These are phyloP conservation scores for Acyrthosiphon pisum DNA, from an alignment of 1,140 invertebrate genomes.

Conservation along the genomic window DNA sequence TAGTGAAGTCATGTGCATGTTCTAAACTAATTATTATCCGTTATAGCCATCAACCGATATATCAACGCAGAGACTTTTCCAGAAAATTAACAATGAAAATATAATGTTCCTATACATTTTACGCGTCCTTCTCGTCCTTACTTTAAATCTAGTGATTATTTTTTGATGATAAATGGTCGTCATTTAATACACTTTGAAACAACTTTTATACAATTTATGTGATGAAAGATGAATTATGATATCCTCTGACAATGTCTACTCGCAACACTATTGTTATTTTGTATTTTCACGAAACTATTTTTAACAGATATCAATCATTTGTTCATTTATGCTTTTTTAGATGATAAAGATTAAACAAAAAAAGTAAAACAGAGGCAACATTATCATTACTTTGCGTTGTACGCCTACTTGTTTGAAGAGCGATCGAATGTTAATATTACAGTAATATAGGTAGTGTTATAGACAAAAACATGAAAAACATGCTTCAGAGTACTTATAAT, in stretches of 20 bases:
- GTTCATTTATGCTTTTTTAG: conserved; percentile 15
- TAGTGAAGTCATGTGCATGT: not conserved
- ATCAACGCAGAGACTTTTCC: not conserved
- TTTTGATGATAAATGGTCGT: conserved; percentile 11
- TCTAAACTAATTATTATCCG: not conserved
- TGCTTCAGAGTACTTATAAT: not conserved
- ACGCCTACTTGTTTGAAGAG: not conserved
- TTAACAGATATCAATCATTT: conserved; percentile 4
- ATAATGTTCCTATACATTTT: not conserved
- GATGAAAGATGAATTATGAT: conserved; percentile 30
- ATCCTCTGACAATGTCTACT: not conserved
- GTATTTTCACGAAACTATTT: not conserved
- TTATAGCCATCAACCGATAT: not conserved
- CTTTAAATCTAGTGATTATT: not conserved
- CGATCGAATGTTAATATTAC: not conserved
- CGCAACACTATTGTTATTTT: conserved; percentile 23
- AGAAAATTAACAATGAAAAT: not conserved
- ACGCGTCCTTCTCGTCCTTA: not conserved
- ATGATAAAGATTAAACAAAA: not conserved
- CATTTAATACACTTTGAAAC: not conserved
- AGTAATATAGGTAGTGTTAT: not conserved
- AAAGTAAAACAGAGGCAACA: not conserved
- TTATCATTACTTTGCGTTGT: not conserved
- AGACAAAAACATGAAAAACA: not conserved
- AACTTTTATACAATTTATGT: not conserved